Percentiles rank a stretch among this genome's conserved stretches.
These are phyloP conservation scores for Styela plicata DNA, from an alignment of 23 tunicate species.

Conservation along the genomic window DNA sequence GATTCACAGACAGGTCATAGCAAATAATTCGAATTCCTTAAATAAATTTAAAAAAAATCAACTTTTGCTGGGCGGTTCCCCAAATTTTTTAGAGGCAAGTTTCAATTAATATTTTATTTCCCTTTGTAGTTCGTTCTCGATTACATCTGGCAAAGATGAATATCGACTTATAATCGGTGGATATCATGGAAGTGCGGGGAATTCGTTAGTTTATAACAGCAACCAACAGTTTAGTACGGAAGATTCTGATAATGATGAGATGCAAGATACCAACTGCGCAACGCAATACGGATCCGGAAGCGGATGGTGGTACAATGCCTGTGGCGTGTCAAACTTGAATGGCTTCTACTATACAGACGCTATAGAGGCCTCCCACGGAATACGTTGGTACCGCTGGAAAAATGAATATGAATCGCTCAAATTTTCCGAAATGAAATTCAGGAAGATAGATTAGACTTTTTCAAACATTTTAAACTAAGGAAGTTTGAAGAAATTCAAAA, in stretches of 20 bases:
- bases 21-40: no score
- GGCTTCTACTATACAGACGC: neutral
- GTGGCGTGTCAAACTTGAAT: neutral
- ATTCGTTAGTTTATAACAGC: neutral
- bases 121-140: neutral
- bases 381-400: neutral
- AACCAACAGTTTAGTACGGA: neutral
- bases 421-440: neutral
- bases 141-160: neutral
- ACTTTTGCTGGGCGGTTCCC: no score
- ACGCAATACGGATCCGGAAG: neutral
- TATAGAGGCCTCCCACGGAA: neutral
- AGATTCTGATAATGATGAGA: neutral
- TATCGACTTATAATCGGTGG: neutral
- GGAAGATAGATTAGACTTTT: no score
- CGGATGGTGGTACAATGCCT: neutral
- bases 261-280: neutral
- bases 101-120: no score
- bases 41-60: no score
- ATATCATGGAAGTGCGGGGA: conserved; percentile 3
- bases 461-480: no score
- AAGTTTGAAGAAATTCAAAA: no score
- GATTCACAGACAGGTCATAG: no score
- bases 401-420: neutral
- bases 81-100: no score